Conservation (phyloP, 2,113 vertebrate species). For the Protomyctophum bolini region DNA sequence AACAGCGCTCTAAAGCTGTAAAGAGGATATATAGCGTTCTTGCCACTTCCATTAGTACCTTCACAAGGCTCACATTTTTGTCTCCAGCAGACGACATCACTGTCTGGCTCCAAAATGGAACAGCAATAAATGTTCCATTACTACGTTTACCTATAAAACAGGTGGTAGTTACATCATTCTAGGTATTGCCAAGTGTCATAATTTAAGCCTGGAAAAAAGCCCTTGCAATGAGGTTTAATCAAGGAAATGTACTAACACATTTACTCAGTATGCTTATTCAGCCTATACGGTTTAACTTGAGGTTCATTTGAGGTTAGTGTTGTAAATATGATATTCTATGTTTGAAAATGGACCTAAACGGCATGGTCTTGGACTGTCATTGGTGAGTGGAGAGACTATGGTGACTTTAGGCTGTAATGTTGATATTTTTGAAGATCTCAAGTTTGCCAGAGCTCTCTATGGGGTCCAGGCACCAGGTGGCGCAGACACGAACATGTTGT, state of each 20-base stretch:
- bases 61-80: slow-evolving; percentile 26
- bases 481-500: too few species aligned
- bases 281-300: slow-evolving; percentile 5
- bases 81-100: slow-evolving; percentile 25
- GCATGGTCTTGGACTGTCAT: neutral
- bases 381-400: too few species aligned
- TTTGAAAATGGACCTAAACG: neutral
- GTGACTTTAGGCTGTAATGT: too few species aligned
- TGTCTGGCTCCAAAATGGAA: slow-evolving; percentile 26
- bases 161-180: too few species aligned
- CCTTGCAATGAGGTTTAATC: slow-evolving; percentile 20
- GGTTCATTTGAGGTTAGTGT: slow-evolving; percentile 15
- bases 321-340: too few species aligned
- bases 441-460: too few species aligned
- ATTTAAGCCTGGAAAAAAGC: slow-evolving; percentile 34
- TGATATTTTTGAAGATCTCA: too few species aligned
- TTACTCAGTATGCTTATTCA: neutral
- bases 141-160: slow-evolving; percentile 27
- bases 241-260: slow-evolving; percentile 19
- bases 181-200: neutral
- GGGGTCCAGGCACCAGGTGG: too few species aligned
- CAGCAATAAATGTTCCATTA: slow-evolving; percentile 54
- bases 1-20: slow-evolving; percentile 20
- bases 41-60: slow-evolving; percentile 43
- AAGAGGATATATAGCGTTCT: slow-evolving; percentile 22